Percentiles rank a stretch among this genome's conserved stretches.
Conservation (phyloP, 1,140 invertebrate species). For the Eriocheir sinensis region DNA sequence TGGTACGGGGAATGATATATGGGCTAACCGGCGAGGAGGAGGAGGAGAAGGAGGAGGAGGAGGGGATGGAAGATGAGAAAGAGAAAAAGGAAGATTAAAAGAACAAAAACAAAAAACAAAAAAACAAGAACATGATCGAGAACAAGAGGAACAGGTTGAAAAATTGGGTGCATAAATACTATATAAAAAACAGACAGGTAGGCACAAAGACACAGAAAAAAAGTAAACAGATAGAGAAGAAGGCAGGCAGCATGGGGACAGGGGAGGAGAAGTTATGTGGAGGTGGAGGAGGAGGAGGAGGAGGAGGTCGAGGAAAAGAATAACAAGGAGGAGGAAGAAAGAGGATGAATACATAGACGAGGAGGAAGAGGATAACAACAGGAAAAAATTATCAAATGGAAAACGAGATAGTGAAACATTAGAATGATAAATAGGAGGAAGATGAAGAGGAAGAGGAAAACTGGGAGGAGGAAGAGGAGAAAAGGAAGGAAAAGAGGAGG, state of each 20-base stretch:
- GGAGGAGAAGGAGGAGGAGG: too few species aligned
- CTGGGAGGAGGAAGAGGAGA: slow-evolving; percentile 15
- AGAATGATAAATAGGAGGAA: too few species aligned
- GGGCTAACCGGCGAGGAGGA: too few species aligned
- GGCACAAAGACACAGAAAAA: not conserved
- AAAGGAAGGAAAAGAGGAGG: not conserved
- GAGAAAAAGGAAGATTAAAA: too few species aligned
- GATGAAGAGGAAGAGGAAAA: not conserved
- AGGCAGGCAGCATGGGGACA: not conserved
- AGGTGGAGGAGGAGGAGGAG: too few species aligned
- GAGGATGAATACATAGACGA: not conserved
- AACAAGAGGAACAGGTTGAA: too few species aligned
- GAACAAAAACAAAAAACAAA: too few species aligned
- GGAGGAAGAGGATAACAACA: not conserved
- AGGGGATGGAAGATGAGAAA: too few species aligned
- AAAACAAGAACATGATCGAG: too few species aligned
- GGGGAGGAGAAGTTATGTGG: not conserved
- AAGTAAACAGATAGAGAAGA: not conserved
- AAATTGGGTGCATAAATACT: too few species aligned
- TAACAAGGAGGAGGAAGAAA: not conserved
- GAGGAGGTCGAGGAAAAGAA: not conserved
- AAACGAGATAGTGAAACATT: too few species aligned
- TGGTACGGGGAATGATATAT: not conserved
- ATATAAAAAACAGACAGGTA: too few species aligned
- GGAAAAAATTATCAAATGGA: not conserved